phyloP scores from a whole-genome alignment of 1,140 invertebrate genomes.

The Drosophila sturtevanti region DNA sequence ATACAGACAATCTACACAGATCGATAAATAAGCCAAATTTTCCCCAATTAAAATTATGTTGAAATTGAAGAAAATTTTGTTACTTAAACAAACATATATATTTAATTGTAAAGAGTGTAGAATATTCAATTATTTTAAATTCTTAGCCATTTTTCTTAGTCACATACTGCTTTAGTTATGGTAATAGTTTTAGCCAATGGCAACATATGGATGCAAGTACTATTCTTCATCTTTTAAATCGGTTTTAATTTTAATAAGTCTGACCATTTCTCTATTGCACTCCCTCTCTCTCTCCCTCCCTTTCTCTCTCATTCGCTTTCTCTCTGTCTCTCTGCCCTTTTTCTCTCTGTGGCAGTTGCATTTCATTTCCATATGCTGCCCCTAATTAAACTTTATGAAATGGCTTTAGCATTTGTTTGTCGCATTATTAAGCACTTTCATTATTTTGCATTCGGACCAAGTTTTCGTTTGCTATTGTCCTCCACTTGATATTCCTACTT shows the following conservation, averaged over 20 bases:
- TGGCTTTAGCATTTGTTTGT: conserved; percentile 27
- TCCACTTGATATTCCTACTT: not conserved
- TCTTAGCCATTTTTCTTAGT: not conserved
- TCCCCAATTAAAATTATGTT: too few relatives aligned
- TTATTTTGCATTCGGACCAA: conserved; percentile 16
- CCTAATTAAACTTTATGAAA: conserved; percentile 60
- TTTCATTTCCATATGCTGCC: conserved; percentile 58
- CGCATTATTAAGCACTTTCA: conserved; percentile 45
- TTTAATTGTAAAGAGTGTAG: not conserved
- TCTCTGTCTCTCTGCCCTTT: not conserved
- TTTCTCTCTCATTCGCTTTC: conserved; percentile 8
- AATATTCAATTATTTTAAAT: not conserved
- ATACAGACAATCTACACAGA: too few relatives aligned
- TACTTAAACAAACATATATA: too few relatives aligned
- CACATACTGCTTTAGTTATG: not conserved
- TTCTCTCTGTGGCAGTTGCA: conserved; percentile 25
- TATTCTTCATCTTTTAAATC: conserved; percentile 1
- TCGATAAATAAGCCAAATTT: too few relatives aligned
- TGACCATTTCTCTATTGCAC: not conserved
- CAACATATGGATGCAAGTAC: conserved; percentile 2
- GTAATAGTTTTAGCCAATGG: not conserved
- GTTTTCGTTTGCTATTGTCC: conserved; percentile 9
- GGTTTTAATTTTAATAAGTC: conserved; percentile 8
- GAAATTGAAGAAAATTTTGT: too few relatives aligned
- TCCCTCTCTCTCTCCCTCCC: not conserved